phyloP scores from a whole-genome alignment of 2,113 vertebrate species.

The Spea bombifrons region DNA sequence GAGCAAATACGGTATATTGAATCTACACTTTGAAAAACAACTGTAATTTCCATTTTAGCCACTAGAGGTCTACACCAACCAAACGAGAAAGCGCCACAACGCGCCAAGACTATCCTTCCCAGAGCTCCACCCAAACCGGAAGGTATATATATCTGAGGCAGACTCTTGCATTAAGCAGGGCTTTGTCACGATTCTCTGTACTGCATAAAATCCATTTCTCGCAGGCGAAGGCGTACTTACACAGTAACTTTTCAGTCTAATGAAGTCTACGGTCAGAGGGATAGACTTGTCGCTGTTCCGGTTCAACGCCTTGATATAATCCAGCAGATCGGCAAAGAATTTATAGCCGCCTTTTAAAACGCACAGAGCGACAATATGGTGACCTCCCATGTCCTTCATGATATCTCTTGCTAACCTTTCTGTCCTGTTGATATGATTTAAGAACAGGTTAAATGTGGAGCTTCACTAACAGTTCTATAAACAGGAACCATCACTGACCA shows the following conservation, averaged over 20 bases:
- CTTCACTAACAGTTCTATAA: too few relatives aligned
- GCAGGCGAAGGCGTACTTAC: slow-evolving; percentile 70
- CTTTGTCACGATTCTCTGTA: neutral
- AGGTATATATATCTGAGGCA: too few relatives aligned
- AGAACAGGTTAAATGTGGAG: too few relatives aligned
- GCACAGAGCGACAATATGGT: slow-evolving; percentile 95
- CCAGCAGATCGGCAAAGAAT: slow-evolving; percentile 95
- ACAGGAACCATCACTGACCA: too few relatives aligned
- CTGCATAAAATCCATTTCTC: neutral
- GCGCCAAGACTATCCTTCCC: too few relatives aligned
- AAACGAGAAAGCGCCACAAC: too few relatives aligned
- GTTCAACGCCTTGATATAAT: slow-evolving; percentile 98
- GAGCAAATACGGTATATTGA: too few relatives aligned
- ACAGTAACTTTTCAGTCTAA: slow-evolving; percentile 96
- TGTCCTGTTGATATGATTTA: slow-evolving; percentile 68
- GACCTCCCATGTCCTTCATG: slow-evolving; percentile 95
- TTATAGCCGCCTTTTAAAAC: slow-evolving; percentile 98
- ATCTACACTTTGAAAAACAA: too few relatives aligned
- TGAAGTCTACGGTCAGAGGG: slow-evolving; percentile 98
- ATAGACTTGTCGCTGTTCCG: slow-evolving; percentile 96
- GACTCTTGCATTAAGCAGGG: too few relatives aligned
- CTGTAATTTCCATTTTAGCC: neutral
- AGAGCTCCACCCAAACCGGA: too few relatives aligned
- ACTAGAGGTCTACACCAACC: neutral
- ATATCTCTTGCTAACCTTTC: slow-evolving; percentile 94